phyloP scores from a whole-genome alignment of 2,113 vertebrate species.

The Gymnobelideus leadbeateri region DNA sequence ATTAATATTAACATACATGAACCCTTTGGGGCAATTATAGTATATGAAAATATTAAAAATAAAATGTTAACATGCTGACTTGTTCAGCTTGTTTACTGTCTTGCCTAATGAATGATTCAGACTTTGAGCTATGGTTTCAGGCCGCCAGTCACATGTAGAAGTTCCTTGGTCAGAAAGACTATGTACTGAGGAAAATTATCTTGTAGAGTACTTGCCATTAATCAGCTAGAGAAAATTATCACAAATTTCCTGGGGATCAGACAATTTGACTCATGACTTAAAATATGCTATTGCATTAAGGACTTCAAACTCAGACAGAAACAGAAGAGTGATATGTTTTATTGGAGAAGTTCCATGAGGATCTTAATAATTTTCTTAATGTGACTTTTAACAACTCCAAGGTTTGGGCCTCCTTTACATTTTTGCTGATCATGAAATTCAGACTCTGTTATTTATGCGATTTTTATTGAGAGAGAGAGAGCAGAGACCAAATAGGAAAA shows the following conservation, averaged over 20 bases:
- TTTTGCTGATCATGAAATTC: neutral
- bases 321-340: neutral
- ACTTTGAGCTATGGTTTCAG: neutral
- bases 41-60: conserved; percentile 40
- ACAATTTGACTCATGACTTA: neutral
- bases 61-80: conserved; percentile 6
- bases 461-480: conserved; percentile 28
- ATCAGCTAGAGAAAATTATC: neutral
- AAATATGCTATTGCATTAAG: neutral
- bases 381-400: neutral
- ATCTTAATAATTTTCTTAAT: neutral
- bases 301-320: neutral
- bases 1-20: neutral
- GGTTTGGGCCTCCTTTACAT: neutral
- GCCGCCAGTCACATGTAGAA: conserved; percentile 13
- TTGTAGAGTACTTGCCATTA: neutral
- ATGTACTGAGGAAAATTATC: neutral
- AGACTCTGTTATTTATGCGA: neutral
- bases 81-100: conserved; percentile 7
- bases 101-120: neutral
- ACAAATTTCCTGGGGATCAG: neutral
- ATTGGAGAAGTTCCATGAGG: neutral
- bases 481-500: neutral
- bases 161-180: neutral
- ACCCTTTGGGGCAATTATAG: neutral